A percentile compares a stretch with the other conserved stretches of the same genome.
These are phyloP conservation scores for Liodrosophila aerea DNA, from an alignment of 2,888 invertebrate genomes.

Conservation along the genomic window DNA sequence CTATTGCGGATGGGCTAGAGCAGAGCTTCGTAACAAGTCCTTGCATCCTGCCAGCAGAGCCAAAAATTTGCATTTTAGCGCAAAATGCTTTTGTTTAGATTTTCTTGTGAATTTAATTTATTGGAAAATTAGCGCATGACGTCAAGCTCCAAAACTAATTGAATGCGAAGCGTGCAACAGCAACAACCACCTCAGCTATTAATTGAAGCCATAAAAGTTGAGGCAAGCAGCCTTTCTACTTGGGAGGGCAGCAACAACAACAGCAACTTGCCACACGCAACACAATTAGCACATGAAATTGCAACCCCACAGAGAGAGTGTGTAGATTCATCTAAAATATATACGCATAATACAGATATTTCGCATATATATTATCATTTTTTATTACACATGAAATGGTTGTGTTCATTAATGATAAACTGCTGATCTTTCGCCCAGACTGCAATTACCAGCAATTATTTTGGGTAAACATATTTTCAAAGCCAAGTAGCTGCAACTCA, in stretches of 20 bases:
- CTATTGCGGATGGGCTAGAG: slow-evolving; percentile 14
- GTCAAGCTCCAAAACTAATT: slow-evolving; percentile 67
- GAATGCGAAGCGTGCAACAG: slow-evolving; percentile 51
- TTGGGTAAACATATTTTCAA: slow-evolving; percentile 38
- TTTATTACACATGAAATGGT: slow-evolving; percentile 45
- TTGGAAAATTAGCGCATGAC: slow-evolving; percentile 76
- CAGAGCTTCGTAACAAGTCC: slow-evolving; percentile 21
- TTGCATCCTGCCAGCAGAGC: slow-evolving; percentile 44
- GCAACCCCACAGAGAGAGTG: slow-evolving; percentile 28
- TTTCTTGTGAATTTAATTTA: slow-evolving; percentile 74
- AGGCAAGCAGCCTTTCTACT: slow-evolving; percentile 15
- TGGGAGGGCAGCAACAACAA: slow-evolving; percentile 1
- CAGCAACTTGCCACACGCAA: slow-evolving; percentile 65
- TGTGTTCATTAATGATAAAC: slow-evolving; percentile 40
- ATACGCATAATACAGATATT: slow-evolving; percentile 35
- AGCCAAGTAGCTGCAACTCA: slow-evolving; percentile 33
- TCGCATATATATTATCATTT: slow-evolving; percentile 46
- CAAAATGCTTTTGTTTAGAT: slow-evolving; percentile 74
- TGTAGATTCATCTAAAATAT: slow-evolving; percentile 15
- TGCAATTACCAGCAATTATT: slow-evolving; percentile 61
- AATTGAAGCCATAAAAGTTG: slow-evolving; percentile 54
- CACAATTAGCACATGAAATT: slow-evolving; percentile 50
- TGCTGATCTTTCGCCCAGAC: slow-evolving; percentile 30
- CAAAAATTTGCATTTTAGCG: slow-evolving; percentile 74
- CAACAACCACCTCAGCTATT: slow-evolving; percentile 50